Conservation (phyloP, 2,888 invertebrate species). For the Leucophora obtusa region DNA sequence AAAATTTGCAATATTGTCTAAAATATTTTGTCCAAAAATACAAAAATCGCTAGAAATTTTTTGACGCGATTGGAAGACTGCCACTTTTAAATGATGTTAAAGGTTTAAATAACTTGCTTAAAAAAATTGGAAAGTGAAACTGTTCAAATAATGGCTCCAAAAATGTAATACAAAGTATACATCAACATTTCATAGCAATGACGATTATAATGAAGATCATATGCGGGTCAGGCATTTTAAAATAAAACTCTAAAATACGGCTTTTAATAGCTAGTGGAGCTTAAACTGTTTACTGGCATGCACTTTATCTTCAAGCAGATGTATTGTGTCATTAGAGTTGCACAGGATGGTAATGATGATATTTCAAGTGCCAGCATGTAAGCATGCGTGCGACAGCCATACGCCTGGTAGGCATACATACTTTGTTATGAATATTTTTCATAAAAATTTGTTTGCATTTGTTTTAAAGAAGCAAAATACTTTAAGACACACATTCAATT, state of each 20-base stretch:
- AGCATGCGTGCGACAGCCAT: conserved; percentile 54
- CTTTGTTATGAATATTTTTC: conserved; percentile 18
- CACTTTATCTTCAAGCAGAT: conserved; percentile 54
- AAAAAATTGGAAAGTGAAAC: conserved; percentile 60
- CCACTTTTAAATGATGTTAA: neutral
- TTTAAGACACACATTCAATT: neutral
- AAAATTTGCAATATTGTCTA: too few species aligned
- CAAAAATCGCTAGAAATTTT: neutral
- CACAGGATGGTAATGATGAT: conserved; percentile 33
- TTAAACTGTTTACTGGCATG: conserved; percentile 16
- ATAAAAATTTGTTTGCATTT: conserved; percentile 43
- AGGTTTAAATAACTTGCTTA: conserved; percentile 27
- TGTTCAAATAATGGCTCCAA: conserved; percentile 45
- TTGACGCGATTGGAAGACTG: neutral
- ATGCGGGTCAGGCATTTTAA: conserved; percentile 46
- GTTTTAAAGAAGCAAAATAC: conserved; percentile 1
- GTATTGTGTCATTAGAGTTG: conserved; percentile 59
- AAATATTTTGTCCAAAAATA: too few species aligned
- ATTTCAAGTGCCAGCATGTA: conserved; percentile 59
- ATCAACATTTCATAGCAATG: conserved; percentile 16
- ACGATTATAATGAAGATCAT: conserved; percentile 10
- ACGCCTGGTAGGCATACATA: conserved; percentile 22
- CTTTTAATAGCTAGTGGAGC: conserved; percentile 49
- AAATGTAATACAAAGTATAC: conserved; percentile 35
- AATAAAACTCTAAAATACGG: conserved; percentile 23